Evolutionary conservation across 2,888 invertebrate genomes (phyloP).

Genomic region (Uropetala carovei): DNA sequence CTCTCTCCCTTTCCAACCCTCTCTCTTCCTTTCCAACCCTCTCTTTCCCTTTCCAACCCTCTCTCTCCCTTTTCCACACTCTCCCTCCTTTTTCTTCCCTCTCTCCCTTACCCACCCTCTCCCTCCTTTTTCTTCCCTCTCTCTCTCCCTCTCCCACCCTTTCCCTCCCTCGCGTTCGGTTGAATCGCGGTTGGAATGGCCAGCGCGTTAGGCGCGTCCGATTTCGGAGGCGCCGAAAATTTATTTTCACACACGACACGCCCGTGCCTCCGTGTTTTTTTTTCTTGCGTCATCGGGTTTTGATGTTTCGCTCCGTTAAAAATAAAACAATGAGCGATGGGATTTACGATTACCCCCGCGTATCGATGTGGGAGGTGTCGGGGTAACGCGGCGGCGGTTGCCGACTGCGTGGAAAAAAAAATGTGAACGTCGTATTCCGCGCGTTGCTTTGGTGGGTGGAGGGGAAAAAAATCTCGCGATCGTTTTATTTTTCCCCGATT

Average conservation of each 20-base stretch:
- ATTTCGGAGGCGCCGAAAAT: conserved; percentile 17
- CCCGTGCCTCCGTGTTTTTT: not conserved
- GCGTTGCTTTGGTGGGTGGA: not conserved
- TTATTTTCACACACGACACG: not conserved
- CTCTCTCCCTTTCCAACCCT: too few species aligned
- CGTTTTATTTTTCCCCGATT: not conserved
- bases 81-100: too few species aligned
- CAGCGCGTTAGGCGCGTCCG: not conserved
- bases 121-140: too few species aligned
- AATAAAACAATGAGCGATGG: not conserved
- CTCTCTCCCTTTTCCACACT: too few species aligned
- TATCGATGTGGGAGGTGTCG: not conserved
- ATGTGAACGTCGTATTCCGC: not conserved
- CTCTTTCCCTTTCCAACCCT: too few species aligned
- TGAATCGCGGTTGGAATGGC: not conserved
- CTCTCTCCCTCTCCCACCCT: too few species aligned
- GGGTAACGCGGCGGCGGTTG: not conserved
- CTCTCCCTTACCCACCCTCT: too few species aligned
- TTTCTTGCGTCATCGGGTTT: not conserved
- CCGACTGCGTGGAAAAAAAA: not conserved
- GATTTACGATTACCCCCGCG: not conserved
- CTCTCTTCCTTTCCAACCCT: too few species aligned
- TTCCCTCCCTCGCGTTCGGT: not conserved
- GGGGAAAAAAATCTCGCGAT: not conserved
- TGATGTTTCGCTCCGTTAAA: not conserved